Base-by-base conservation (phyloP, 2,113 vertebrate genomes). In the Meriones unguiculatus region DNA sequence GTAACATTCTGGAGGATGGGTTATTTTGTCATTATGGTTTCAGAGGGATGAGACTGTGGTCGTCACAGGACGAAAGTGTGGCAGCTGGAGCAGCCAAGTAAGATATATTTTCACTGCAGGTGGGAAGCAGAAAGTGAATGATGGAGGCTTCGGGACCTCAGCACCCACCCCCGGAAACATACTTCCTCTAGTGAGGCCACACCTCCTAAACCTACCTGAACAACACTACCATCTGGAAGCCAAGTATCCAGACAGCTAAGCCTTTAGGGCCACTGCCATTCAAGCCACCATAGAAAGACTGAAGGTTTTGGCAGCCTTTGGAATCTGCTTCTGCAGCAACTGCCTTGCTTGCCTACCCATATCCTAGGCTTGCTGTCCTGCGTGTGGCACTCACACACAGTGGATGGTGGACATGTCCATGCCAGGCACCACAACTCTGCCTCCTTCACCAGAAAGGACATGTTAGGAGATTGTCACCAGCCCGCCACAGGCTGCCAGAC, bases 91-190 rank as follows among this genome's bases (percentile, higher is more conserved):
- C 81, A 84, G 57, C 24, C 80, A 17, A 82, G 35, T 59, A 62
- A 64, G 52, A 17, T 41, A 41, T 3, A 28, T 28, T 28, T n/a
- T 84, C 81, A 64, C 81, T 28, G 12, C 24, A 7, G 41, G n/a
- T 57, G n/a, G 57, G n/a, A 28, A 38, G 24, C n/a, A 64, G n/a
- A 57, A 22, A 82, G 57, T 4, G 4, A 15, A 15, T 20, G 32
- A 82, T 6, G 14, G 70, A 20, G 22, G 50, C 57, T n/a, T 59
- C 28, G 57, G 41, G 17, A 64, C 54, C 35, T 38, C 54, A 25
- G 0, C 0, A 2, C 80, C 35, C 2, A 1, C 20, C 22, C 35
- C 54, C 12, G 2, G 20, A 62, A 57, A 25, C 54, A 62, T n/a
- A 24, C 12, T 82, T 62, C 35, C 22, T 62, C 20, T 24, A 59